phyloP scores from a whole-genome alignment of 2,888 invertebrate genomes.

The Thera obeliscata region DNA sequence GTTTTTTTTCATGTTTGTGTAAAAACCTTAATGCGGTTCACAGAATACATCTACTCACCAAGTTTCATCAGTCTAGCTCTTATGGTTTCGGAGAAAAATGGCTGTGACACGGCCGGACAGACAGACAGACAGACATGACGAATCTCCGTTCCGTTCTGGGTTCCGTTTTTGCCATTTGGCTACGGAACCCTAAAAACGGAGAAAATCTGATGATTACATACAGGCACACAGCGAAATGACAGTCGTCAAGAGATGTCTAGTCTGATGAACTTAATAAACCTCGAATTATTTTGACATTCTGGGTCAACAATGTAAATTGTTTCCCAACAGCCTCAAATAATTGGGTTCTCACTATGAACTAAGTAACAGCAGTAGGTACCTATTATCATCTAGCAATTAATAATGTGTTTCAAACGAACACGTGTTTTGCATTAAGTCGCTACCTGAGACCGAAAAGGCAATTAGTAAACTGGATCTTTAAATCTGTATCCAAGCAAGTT shows the following conservation, averaged over 20 bases:
- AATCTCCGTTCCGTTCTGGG: no score
- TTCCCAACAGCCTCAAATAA: slow-evolving; percentile 7
- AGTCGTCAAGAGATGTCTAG: background rate
- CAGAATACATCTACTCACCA: no score
- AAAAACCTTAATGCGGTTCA: no score
- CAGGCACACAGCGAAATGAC: no score
- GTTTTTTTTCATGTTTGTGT: no score
- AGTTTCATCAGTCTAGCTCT: no score
- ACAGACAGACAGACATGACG: no score
- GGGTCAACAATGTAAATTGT: slow-evolving; percentile 14
- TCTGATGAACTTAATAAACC: background rate
- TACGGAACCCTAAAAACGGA: no score
- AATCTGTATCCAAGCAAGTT: slow-evolving; percentile 36
- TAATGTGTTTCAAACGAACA: slow-evolving; percentile 17
- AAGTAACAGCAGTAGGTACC: background rate
- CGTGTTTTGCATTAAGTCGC: slow-evolving; percentile 20
- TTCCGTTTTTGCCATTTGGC: no score
- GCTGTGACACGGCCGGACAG: no score
- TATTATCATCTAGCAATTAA: slow-evolving; percentile 1
- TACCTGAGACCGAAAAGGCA: slow-evolving; percentile 17
- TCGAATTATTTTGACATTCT: slow-evolving; percentile 10
- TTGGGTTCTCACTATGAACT: background rate
- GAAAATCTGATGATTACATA: no score
- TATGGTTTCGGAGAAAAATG: no score
- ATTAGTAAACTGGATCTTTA: slow-evolving; percentile 31